Base-by-base conservation (phyloP, 2,797 vertebrate species). In the Synaphobranchus kaupii region DNA sequence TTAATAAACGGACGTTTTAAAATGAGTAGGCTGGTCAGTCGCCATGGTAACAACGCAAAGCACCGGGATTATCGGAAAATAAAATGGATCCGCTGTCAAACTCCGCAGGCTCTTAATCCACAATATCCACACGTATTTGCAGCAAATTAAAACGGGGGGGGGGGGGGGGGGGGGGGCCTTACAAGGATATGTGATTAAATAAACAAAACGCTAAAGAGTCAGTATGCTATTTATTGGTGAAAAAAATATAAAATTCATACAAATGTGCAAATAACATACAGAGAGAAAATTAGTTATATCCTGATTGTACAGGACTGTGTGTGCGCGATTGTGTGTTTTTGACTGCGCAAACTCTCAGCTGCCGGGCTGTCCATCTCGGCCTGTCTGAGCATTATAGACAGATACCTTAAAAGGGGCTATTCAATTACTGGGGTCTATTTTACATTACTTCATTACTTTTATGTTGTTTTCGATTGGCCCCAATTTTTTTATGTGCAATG, bases 31-130 rank as follows among this genome's bases (percentile, higher is more conserved):
- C 58, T 63, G 48, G 87, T 88, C 90, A 82, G 85, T 95, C 92
- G 88, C 91, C 93, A 95, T 94, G 93, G 95, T 91, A 94, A 95
- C 95, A 92, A 91, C 91, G 92, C 92, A 94, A 95, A 92, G 84
- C 90, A 86, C 90, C 86, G 84, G 87, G 88, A 84, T 88, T 89
- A 93, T 90, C 90, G 88, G 87, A 88, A 90, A 91, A 63, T n/a
- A 78, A 66, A 85, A 60, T 48, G 60, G 39, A 47, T n/a, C 25
- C 25, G 39, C 56, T 66, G 60, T 34, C 22, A 85, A 85, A 85
- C 56, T 84, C 28, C 47, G 47, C 78, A 12, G 47, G 1, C 8
- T 47, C 25, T 50, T n/a, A 50, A n/a, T n/a, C n/a, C n/a, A n/a
- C n/a, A 81, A 81, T 81, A 47, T 50, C 47, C 73, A 5, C 73